Evolutionary conservation across 2,113 vertebrate species (phyloP).

Genomic region (Leptodactylus fuscus): DNA sequence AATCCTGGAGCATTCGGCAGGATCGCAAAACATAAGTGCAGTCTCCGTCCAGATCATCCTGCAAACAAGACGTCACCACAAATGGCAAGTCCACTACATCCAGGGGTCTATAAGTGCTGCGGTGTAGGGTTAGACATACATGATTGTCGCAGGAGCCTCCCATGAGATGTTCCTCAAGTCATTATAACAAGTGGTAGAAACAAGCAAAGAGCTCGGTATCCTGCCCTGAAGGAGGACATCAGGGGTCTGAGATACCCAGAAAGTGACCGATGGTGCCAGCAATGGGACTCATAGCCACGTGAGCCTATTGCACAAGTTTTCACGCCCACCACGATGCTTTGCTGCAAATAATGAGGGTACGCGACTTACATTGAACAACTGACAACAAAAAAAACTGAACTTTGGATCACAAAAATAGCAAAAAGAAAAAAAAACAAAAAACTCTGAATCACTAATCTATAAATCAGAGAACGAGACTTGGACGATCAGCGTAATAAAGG

Average conservation of each 20-base stretch:
- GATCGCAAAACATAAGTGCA: not conserved
- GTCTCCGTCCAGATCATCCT: not conserved
- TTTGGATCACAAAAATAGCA: not conserved
- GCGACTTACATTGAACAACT: not conserved
- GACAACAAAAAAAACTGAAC: not conserved
- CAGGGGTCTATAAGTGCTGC: no score
- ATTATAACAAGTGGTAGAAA: not conserved
- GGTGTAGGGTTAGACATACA: no score
- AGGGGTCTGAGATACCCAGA: not conserved
- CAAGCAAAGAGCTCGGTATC: not conserved
- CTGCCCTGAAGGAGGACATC: not conserved
- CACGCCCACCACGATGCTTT: not conserved
- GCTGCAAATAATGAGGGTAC: not conserved
- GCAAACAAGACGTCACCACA: not conserved
- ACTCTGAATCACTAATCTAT: conserved; percentile 1
- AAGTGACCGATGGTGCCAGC: not conserved
- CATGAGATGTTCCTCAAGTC: not conserved
- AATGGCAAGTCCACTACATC: not conserved
- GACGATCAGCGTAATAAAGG: not conserved
- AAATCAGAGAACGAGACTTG: not conserved
- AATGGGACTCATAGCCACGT: no score
- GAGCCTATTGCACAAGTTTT: not conserved
- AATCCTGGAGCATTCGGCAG: not conserved
- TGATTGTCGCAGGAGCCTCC: not conserved
- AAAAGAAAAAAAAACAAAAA: not conserved